These are phyloP conservation scores for Rallus crepitans DNA, from an alignment of 2,797 vertebrate species.

Conservation along the genomic window DNA sequence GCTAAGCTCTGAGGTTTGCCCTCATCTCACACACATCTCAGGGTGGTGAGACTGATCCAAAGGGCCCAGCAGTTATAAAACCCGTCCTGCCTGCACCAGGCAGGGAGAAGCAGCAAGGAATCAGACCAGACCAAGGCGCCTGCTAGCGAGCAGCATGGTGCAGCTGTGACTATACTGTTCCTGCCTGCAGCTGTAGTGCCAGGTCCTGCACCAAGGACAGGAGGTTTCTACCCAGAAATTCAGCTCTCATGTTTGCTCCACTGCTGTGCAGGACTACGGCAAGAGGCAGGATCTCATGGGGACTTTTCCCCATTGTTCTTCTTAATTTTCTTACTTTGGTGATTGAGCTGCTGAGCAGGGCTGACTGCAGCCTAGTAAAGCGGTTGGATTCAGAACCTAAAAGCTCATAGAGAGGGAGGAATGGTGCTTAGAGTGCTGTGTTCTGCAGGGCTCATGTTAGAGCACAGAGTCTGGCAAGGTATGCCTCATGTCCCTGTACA, in stretches of 20 bases:
- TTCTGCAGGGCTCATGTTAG: neutral
- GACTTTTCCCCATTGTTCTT: neutral
- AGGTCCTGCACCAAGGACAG: neutral
- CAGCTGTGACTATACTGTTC: neutral
- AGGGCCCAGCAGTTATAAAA: neutral
- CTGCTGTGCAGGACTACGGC: neutral
- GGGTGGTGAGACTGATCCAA: neutral
- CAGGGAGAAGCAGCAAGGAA: neutral
- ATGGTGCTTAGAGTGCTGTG: neutral
- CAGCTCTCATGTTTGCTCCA: neutral
- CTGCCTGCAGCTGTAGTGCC: rapidly evolving
- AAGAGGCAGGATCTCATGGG: neutral
- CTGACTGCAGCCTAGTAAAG: too few species aligned
- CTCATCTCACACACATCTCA: neutral
- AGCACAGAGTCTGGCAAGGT: neutral
- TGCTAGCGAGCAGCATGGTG: rapidly evolving
- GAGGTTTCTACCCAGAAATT: neutral
- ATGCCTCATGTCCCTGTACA: neutral
- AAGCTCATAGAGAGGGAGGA: neutral
- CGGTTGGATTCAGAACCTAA: neutral
- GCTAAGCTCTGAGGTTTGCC: neutral
- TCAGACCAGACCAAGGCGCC: rapidly evolving
- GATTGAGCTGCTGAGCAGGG: neutral
- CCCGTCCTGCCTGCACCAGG: neutral
- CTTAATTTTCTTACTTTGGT: neutral